A percentile compares a stretch with the other conserved stretches of the same genome.
Evolutionary conservation across 2,888 invertebrate genomes (phyloP).

Genomic region (Mesorhabditis sp.): DNA sequence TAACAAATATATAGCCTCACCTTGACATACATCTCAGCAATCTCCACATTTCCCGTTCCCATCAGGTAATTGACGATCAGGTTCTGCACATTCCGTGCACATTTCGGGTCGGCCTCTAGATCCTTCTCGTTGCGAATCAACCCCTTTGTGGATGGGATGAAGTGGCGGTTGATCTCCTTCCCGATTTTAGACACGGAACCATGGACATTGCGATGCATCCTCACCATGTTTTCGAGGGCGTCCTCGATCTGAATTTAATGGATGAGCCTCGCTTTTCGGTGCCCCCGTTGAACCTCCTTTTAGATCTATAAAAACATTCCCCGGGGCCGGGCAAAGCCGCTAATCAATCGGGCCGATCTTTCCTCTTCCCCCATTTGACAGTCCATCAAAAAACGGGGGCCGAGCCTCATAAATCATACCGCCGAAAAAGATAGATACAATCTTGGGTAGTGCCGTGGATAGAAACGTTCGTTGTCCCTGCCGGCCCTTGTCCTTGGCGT

Average conservation of each 20-base stretch:
- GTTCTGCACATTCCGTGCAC: conserved; percentile 1
- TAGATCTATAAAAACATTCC: too few relatives aligned
- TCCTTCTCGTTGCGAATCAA: conserved; percentile 38
- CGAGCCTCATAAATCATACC: too few relatives aligned
- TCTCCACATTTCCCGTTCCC: conserved; percentile 27
- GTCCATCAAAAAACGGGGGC: too few relatives aligned
- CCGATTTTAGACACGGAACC: conserved; percentile 83
- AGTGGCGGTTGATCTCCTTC: conserved; percentile 77
- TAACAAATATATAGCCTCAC: conserved; percentile 18
- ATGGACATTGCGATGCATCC: conserved; percentile 75
- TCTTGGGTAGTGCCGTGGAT: too few relatives aligned
- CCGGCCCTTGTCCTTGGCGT: too few relatives aligned
- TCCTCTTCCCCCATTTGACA: too few relatives aligned
- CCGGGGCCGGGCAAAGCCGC: too few relatives aligned
- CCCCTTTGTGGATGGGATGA: conserved; percentile 25
- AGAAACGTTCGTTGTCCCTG: too few relatives aligned
- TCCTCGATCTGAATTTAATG: conserved; percentile 5
- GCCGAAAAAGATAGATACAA: too few relatives aligned
- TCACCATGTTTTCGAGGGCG: conserved; percentile 62
- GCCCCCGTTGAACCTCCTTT: too few relatives aligned
- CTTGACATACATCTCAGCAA: conserved; percentile 37
- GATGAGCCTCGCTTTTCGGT: too few relatives aligned
- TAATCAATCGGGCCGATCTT: too few relatives aligned
- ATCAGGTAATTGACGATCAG: conserved; percentile 25
- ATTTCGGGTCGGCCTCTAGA: conserved; percentile 24